Conservation (phyloP, 2,797 vertebrate genomes). For the Coranthus polyacanthus region DNA sequence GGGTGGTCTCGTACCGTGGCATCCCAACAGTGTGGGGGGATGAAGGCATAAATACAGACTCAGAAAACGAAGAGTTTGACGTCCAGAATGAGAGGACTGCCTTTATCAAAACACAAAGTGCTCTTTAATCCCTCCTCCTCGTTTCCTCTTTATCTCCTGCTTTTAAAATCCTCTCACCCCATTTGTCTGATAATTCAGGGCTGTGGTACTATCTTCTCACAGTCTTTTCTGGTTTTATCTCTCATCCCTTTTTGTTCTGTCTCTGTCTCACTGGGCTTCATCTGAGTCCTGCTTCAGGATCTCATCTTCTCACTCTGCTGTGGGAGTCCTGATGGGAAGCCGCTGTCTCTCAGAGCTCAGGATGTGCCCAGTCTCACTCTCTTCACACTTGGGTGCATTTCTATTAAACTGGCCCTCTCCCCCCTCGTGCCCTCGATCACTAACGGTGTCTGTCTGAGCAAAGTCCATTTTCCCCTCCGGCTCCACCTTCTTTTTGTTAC, state of each 20-base stretch:
- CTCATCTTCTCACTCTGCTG: slow-evolving; percentile 49
- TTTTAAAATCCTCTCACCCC: slow-evolving; percentile 55
- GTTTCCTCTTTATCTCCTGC: slow-evolving; percentile 39
- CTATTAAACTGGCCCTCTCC: slow-evolving; percentile 69
- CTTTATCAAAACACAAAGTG: slow-evolving; percentile 99
- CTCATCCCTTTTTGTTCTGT: slow-evolving; percentile 23
- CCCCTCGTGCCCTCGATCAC: slow-evolving; percentile 68
- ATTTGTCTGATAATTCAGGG: slow-evolving; percentile 63
- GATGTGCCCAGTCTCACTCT: slow-evolving; percentile 57
- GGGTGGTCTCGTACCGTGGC: slow-evolving; percentile 93
- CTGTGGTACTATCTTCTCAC: slow-evolving; percentile 60
- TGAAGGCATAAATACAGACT: slow-evolving; percentile 89
- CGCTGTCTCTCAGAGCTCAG: slow-evolving; percentile 54
- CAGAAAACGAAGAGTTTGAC: slow-evolving; percentile 91
- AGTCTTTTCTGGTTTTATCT: slow-evolving; percentile 55
- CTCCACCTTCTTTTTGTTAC: slow-evolving; percentile 67
- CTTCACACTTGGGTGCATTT: slow-evolving; percentile 74
- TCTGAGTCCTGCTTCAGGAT: slow-evolving; percentile 49
- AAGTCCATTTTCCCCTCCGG: slow-evolving; percentile 60
- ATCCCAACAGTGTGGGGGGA: slow-evolving; percentile 95
- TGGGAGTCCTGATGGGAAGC: slow-evolving; percentile 62
- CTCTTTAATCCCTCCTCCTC: slow-evolving; percentile 90
- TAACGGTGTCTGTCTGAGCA: slow-evolving; percentile 66
- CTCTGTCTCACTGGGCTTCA: slow-evolving; percentile 45
- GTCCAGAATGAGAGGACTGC: slow-evolving; percentile 95